These are phyloP conservation scores for Mamestra configurata DNA, from an alignment of 1,140 invertebrate genomes.

Conservation along the genomic window DNA sequence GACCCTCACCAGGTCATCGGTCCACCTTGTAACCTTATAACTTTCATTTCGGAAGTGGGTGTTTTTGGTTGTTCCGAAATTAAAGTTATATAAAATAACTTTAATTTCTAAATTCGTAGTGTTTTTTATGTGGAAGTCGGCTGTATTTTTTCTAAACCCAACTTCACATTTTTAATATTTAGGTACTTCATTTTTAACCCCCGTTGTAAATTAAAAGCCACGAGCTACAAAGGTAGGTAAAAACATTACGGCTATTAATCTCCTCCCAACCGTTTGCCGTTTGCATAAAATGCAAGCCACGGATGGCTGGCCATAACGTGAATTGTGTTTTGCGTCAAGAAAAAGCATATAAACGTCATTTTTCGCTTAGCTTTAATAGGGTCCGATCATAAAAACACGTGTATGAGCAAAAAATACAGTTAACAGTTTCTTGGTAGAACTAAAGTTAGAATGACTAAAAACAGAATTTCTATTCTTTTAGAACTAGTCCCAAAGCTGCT, in stretches of 20 bases:
- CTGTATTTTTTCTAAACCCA: too few relatives aligned
- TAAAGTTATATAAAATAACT: too few relatives aligned
- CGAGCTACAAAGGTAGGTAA: conserved; percentile 14
- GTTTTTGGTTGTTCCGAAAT: too few relatives aligned
- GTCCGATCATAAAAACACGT: conserved; percentile 11
- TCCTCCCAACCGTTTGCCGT: conserved; percentile 1
- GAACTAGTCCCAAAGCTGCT: background rate
- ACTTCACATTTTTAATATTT: too few relatives aligned
- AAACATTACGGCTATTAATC: conserved; percentile 44
- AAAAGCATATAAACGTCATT: conserved; percentile 23
- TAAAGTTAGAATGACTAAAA: background rate
- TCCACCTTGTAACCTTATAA: too few relatives aligned
- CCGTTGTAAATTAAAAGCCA: conserved; percentile 11
- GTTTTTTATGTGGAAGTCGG: too few relatives aligned
- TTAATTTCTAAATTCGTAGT: too few relatives aligned
- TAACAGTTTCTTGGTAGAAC: background rate
- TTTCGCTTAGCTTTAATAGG: conserved; percentile 21
- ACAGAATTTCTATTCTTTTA: background rate
- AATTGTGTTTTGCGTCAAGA: conserved; percentile 36
- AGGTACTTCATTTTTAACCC: background rate
- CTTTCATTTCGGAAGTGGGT: too few relatives aligned
- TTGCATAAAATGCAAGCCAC: conserved; percentile 48
- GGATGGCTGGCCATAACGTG: conserved; percentile 36
- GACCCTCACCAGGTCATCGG: too few relatives aligned
- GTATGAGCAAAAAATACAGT: background rate